These are phyloP conservation scores for Campopleginae sp. DNA, from an alignment of 2,888 invertebrate genomes.

Conservation along the genomic window DNA sequence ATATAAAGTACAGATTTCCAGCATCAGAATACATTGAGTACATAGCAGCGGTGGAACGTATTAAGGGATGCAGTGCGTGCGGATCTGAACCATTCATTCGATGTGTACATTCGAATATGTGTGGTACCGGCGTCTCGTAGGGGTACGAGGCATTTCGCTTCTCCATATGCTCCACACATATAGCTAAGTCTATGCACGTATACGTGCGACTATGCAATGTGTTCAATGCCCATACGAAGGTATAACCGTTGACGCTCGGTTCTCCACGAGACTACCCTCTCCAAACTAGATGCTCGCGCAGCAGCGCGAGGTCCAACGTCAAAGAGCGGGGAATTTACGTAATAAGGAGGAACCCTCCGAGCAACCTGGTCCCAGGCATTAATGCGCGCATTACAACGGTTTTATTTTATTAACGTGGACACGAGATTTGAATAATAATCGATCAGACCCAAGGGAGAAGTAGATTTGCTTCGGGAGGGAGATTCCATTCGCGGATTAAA, in stretches of 20 bases:
- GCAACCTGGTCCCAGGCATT: constrained; percentile 58
- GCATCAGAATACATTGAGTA: constrained; percentile 60
- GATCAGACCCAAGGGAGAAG: constrained; percentile 56
- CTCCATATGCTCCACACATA: neutral
- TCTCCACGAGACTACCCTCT: constrained; percentile 73
- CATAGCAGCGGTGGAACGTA: constrained; percentile 61
- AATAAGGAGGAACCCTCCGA: constrained; percentile 5
- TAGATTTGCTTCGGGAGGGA: constrained; percentile 68
- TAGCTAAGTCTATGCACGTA: neutral
- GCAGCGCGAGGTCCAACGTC: constrained; percentile 41
- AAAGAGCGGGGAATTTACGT: constrained; percentile 21
- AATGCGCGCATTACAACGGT: constrained; percentile 81
- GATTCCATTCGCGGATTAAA: constrained; percentile 84
- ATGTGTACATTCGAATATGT: constrained; percentile 43
- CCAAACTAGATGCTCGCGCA: constrained; percentile 38
- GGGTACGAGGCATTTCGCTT: constrained; percentile 67
- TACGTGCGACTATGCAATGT: constrained; percentile 1
- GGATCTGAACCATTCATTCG: constrained; percentile 57
- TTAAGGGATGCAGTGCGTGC: constrained; percentile 67
- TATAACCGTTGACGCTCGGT: constrained; percentile 74
- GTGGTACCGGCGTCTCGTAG: constrained; percentile 44
- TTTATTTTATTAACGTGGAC: constrained; percentile 80
- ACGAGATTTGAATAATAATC: constrained; percentile 81
- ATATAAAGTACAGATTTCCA: constrained; percentile 73
- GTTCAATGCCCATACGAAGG: constrained; percentile 46